Base-by-base conservation (phyloP, 2,797 vertebrate genomes). In the Anniella stebbinsi region DNA sequence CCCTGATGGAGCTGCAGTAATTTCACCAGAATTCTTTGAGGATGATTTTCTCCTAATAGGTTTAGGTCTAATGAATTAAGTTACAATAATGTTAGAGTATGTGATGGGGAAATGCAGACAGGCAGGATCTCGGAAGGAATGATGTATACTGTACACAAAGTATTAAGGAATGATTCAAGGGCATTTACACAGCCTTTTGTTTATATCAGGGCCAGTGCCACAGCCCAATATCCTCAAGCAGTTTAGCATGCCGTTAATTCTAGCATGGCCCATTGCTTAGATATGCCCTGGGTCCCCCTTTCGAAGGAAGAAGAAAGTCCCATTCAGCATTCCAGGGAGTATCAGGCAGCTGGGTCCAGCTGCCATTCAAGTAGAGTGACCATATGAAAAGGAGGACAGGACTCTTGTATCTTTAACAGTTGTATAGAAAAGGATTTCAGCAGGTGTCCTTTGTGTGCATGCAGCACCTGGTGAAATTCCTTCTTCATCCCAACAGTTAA, bases 1-100 rank as follows among this genome's bases (percentile, higher is more conserved):
- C 72, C 18, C 75, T 86, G 54, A 70, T 91, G 48, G 70, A 45
- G 77, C 69, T 81, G n/a, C 84, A 76, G 51, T 69, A 81, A 54
- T 76, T 75, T 75, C n/a, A 63, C 72, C 28, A 60, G 54, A 73
- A 80, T 90, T 86, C 67, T 81, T 7, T 41, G 33, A 48, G 75
- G 41, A 85, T 67, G 73, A 73, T 87, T 78, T 33, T 67, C 15
- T 60, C 75, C 45, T 75, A 84, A 33, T 60, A 85, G 33, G 77
- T 12, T 75, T 60, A 84, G 4, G 9, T 69, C 38, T 67, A 91
- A 80, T 80, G 41, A 90, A 77, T 54, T 82, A 80, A 86, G n/a
- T 54, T 81, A 48, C 45, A 75, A 51, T 30, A 69, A 69, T 69
- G 66, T 33, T 80, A 41, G 25, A 60, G 5, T 72, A 38, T 15